Evolutionary conservation across 2,113 vertebrate genomes (phyloP), one percentile per base, ranked within the genome.

Genomic region (Cygnus atratus): DNA sequence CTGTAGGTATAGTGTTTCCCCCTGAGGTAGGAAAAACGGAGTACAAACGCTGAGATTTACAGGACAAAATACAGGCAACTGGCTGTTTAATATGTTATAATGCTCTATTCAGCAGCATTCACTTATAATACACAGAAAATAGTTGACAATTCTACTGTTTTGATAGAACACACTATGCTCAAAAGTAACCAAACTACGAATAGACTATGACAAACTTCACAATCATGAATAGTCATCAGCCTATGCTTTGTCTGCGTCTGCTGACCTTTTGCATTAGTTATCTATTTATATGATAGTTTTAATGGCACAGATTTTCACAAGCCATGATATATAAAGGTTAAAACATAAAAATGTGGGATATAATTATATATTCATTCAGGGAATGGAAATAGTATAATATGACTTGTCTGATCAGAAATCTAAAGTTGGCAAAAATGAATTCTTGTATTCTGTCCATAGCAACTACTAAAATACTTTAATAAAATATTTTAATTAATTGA

Each of bases 81-180:
- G 1, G 21, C 33, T 84, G 29, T 2, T 68, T 3, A 46, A 0
- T 21, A 4, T 7, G 8, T 41, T 84, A 22, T 13, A 33, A 35
- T 17, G n/a, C 4, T 28, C 2, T 1, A 2, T 14, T 71, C 24
- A 71, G 18, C 15, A 90, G 6, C 3, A 35, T 29, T 43, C 19
- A 7, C 3, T 50, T 44, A 11, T 6, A 73, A 24, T 25, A 66
- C 29, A 80, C 37, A 44, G 31, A 33, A 84, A 74, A 77, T 25
- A 4, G 3, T 65, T 79, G 25, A 52, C 8, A 39, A 8, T 44
- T 17, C 4, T 76, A 9, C 9, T 37, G 1, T 65, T 93, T 46
- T 24, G 20, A 17, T 26, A 44, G 16, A 72, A 5, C 5, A 9
- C 21, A 50, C 8, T 13, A 21, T 8, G 6, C 13, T 61, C 20